These are phyloP conservation scores for Sebastes nivosus DNA, from an alignment of 2,797 vertebrate species.

Conservation along the genomic window DNA sequence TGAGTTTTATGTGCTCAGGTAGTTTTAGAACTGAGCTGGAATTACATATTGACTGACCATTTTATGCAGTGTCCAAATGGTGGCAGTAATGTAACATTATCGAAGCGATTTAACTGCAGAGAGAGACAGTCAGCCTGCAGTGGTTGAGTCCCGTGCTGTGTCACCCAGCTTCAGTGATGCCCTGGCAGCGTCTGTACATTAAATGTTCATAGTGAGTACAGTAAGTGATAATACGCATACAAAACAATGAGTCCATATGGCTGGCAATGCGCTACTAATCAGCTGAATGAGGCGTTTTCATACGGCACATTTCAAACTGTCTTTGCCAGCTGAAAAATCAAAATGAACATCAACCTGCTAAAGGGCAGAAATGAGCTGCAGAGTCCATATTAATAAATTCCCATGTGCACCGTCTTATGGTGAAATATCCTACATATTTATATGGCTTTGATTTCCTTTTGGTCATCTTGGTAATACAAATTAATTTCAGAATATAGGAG, in stretches of 20 bases:
- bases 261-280: background rate
- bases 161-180: background rate
- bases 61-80: constrained; percentile 53
- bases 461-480: background rate
- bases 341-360: background rate
- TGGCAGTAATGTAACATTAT: constrained; percentile 60
- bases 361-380: background rate
- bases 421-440: background rate
- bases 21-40: background rate
- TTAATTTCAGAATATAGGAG: background rate
- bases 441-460: background rate
- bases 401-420: background rate
- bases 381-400: background rate
- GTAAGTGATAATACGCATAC: constrained; percentile 11
- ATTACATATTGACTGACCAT: constrained; percentile 28
- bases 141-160: background rate
- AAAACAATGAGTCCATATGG: background rate
- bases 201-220: constrained; percentile 12
- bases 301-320: background rate
- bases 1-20: constrained; percentile 1
- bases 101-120: background rate
- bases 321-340: background rate
- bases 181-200: constrained; percentile 23
- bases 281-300: background rate
- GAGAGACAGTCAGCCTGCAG: background rate